Conservation (phyloP, 2,113 vertebrate genomes). For the Nibea coibor region DNA sequence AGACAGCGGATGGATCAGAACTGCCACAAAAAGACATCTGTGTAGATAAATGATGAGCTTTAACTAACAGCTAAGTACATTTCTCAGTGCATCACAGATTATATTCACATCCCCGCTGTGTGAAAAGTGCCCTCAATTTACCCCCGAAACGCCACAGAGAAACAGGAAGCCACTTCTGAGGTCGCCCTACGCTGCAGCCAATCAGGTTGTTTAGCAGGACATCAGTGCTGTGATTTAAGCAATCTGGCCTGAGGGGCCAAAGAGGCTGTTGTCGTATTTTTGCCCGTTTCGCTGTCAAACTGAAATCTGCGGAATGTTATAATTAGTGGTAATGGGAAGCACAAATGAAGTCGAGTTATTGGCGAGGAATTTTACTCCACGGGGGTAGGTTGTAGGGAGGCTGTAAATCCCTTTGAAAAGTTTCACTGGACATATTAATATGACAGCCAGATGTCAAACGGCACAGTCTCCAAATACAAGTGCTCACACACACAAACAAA, state of each 20-base stretch:
- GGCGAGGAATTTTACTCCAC: conserved; percentile 62
- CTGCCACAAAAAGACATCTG: conserved; percentile 12
- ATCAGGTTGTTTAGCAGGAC: conserved; percentile 22
- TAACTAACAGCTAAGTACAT: not conserved
- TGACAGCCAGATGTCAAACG: conserved; percentile 71
- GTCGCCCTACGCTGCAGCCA: conserved; percentile 24
- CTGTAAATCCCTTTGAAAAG: conserved; percentile 73
- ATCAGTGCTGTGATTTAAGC: conserved; percentile 40
- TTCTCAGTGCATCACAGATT: conserved; percentile 2
- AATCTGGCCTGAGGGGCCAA: conserved; percentile 42
- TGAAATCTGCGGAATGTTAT: conserved; percentile 73
- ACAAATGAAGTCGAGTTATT: conserved; percentile 67
- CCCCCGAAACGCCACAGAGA: conserved; percentile 3
- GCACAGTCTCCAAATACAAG: conserved; percentile 17
- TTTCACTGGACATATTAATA: conserved; percentile 66
- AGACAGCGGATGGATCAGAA: not conserved
- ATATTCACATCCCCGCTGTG: not conserved
- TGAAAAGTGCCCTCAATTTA: not conserved
- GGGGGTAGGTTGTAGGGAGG: conserved; percentile 59
- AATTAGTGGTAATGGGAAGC: conserved; percentile 71
- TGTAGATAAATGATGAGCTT: conserved; percentile 6
- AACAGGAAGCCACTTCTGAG: conserved; percentile 40
- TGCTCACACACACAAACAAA: conserved; percentile 37
- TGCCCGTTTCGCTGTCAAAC: conserved; percentile 32
- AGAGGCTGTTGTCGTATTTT: conserved; percentile 48